Base-by-base conservation (phyloP, 1,140 invertebrate genomes). In the Hestina assimilis region DNA sequence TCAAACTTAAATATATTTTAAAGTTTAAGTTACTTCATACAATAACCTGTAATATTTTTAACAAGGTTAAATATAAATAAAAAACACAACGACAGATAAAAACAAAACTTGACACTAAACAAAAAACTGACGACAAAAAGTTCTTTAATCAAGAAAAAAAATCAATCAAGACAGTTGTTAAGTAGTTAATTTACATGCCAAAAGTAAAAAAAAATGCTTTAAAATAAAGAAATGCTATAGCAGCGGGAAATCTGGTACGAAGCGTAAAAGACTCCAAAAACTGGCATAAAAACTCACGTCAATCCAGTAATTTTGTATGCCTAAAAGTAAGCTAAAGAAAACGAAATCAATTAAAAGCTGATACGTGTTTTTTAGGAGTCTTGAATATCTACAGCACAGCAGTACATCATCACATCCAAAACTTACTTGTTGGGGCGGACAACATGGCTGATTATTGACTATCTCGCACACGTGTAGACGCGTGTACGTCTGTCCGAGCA, bases 401-500 rank as follows among this genome's bases (percentile, higher is more conserved):
- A 26, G n/a, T n/a, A 51, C 35, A 51, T n/a, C 21, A 31, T 15
- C 12, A 35, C 31, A 17, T 19, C 12, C 17, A 14, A 38, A 26
- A 94, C 94, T 95, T 94, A 95, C 94, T 74, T 85, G 82, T 63
- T 93, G 92, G 52, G 93, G 92, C 58, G 94, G 92, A 91, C 94
- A 95, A 92, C 94, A 95, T 48, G 93, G 92, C 69, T 92, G 91
- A 83, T 94, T 94, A 92, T 94, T 94, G 90, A 94, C 92, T 71
- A 92, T 89, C 72, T 94, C 94, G 90, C 95, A 96, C 79, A 96
- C 95, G 90, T 96, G 95, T 59, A 96, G 91, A 85, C 95, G 94
- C 73, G 95, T 96, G 90, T 96, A 96, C 59, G 93, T 95, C 95
- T 96, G 94, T 86, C 94, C 80, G 73, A 77, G 79, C 83, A 83